Base-by-base conservation (phyloP, 2,888 invertebrate genomes). In the Artemia sp. region DNA sequence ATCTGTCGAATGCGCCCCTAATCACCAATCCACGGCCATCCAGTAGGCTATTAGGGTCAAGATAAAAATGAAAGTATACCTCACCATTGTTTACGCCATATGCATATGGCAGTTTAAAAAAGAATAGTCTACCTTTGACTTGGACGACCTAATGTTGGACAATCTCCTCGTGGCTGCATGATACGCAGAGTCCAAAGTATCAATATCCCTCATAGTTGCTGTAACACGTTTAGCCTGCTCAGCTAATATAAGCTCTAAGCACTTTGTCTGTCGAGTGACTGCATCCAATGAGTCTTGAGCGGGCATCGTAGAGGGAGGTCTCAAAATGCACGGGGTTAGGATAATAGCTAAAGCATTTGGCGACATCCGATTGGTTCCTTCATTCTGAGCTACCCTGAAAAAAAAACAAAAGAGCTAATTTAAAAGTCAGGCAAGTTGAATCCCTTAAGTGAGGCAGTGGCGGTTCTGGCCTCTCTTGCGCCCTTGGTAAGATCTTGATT, bases 211-310 rank as follows among this genome's bases (percentile, higher is more conserved):
- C 72, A 95, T 80, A 38, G 91, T 91, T 71, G 85, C 86, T 72
- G 87, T 84, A n/a, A 93, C 86, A 81, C 92, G 87, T 51, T 83
- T 80, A 76, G 94, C 82, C 79, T 93, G 91, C 77, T 92, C 92
- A 71, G 86, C 83, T 69, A 95, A 89, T 72, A 95, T 89, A 73
- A 89, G 89, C 79, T 94, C 92, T 72, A 95, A 87, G 79, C 92
- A 91, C 80, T 86, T 84, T 69, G 92, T 92, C 79, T 92, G 92
- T 69, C 89, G 85, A 74, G 89, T 86, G 76, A 94, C 92, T 79
- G 94, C 92, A 76, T 87, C 87, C 73, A 95, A 82, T 76, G 92
- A 90, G 78, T 91, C 92, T 80, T 94, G 93, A 69, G 93, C 94
- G 67, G 91, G 91, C 74, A 92, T 85, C 72, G 85, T 81, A 78